Evolutionary conservation across 2,888 invertebrate species (phyloP).

Genomic region (Yponomeuta evonymella): DNA sequence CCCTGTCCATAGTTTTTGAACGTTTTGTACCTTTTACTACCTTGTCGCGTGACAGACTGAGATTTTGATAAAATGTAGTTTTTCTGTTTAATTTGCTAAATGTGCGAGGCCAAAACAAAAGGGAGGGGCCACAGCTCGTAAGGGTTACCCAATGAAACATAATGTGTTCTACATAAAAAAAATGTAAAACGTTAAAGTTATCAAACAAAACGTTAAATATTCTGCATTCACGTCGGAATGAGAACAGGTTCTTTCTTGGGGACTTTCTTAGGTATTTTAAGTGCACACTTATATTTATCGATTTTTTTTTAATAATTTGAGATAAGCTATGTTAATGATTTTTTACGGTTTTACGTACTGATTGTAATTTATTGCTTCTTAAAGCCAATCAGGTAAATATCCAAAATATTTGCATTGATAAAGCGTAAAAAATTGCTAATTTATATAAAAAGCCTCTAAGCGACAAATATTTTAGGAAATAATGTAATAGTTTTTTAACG

Average conservation of each 20-base stretch:
- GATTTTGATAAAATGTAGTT: neutral
- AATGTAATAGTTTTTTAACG: conserved; percentile 17
- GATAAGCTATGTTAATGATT: neutral
- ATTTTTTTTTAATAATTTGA: neutral
- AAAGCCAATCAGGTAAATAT: neutral
- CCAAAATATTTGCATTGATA: neutral
- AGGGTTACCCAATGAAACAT: too few species aligned
- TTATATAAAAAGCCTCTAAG: conserved; percentile 40
- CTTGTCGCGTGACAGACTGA: neutral
- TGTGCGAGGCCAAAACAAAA: neutral
- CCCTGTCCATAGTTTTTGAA: too few species aligned
- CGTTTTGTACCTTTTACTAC: neutral
- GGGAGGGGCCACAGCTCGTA: neutral
- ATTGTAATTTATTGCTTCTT: neutral
- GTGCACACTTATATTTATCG: neutral
- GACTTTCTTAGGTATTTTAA: neutral
- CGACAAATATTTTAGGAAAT: conserved; percentile 27
- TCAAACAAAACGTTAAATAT: neutral
- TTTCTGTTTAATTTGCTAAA: neutral
- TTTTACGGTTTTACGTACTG: neutral
- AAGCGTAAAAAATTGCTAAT: conserved; percentile 29
- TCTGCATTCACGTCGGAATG: neutral
- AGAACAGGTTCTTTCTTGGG: neutral
- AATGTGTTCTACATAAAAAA: neutral
- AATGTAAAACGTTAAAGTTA: neutral